A percentile compares a stretch with the other conserved stretches of the same genome.
phyloP scores from a whole-genome alignment of 2,888 invertebrate genomes.

The Alsophila aescularia region DNA sequence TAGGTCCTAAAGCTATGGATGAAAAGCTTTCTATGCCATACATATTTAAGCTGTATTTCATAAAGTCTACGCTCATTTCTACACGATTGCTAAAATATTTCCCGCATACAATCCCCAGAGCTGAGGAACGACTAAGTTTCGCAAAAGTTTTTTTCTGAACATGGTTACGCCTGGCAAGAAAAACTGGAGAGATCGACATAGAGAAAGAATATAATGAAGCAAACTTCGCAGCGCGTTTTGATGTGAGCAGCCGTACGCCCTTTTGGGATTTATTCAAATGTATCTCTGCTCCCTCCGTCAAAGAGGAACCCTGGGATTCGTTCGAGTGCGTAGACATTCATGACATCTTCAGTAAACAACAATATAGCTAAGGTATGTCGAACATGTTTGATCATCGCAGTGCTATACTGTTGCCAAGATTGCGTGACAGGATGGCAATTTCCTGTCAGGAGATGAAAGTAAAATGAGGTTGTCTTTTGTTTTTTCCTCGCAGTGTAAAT shows the following conservation, averaged over 20 bases:
- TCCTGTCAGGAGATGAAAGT: constrained; percentile 39
- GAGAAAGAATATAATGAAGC: not conserved
- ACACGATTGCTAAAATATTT: not conserved
- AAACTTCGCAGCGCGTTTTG: not conserved
- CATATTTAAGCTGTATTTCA: not conserved
- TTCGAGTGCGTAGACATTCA: constrained; percentile 13
- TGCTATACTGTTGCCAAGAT: constrained; percentile 19
- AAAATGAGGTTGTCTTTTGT: constrained; percentile 29
- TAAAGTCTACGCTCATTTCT: not conserved
- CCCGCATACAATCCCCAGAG: not conserved
- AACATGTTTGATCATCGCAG: constrained; percentile 14
- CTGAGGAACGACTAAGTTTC: not conserved
- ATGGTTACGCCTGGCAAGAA: not conserved
- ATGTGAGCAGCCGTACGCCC: not conserved
- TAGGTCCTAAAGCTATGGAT: not conserved
- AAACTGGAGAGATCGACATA: not conserved
- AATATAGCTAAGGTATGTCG: not conserved
- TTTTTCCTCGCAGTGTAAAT: constrained; percentile 16
- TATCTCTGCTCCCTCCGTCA: constrained; percentile 12
- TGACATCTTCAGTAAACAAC: constrained; percentile 16
- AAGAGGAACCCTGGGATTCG: constrained; percentile 1
- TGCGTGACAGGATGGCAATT: constrained; percentile 35
- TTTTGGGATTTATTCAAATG: constrained; percentile 18
- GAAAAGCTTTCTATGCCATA: not conserved
- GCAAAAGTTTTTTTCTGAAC: not conserved